phyloP scores from a whole-genome alignment of 2,797 vertebrate genomes.

The Pygocentrus nattereri region DNA sequence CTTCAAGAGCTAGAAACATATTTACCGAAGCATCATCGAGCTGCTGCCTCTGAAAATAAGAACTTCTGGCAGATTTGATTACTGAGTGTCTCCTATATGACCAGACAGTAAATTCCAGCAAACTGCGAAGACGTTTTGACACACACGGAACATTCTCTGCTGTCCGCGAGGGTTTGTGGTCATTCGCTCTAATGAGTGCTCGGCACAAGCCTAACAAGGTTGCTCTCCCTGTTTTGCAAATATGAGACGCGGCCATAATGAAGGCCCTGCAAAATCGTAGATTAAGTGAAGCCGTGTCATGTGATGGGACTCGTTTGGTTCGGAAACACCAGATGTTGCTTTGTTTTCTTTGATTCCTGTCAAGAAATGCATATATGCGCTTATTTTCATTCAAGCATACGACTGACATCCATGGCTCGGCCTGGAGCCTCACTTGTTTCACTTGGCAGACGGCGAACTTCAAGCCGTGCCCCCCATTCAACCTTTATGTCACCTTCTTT shows the following conservation, averaged over 20 bases:
- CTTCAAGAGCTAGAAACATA: slow-evolving; percentile 33
- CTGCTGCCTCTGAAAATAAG: slow-evolving; percentile 44
- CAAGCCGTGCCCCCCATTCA: slow-evolving; percentile 37
- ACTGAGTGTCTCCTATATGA: neutral
- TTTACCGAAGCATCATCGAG: slow-evolving; percentile 37
- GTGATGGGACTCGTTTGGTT: slow-evolving; percentile 87
- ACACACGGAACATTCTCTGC: too few species aligned
- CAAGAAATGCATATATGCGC: slow-evolving; percentile 64
- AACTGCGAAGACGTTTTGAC: neutral
- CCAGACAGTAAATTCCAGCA: neutral
- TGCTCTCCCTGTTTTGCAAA: slow-evolving; percentile 82
- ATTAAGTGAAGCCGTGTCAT: slow-evolving; percentile 86
- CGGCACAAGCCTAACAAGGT: slow-evolving; percentile 79
- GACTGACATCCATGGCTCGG: slow-evolving; percentile 47
- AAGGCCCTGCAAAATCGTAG: slow-evolving; percentile 81
- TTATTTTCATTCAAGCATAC: slow-evolving; percentile 82
- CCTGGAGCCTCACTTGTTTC: slow-evolving; percentile 43
- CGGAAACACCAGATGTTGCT: slow-evolving; percentile 79
- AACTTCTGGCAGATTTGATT: slow-evolving; percentile 22
- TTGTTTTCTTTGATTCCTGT: slow-evolving; percentile 58
- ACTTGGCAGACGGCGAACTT: slow-evolving; percentile 41
- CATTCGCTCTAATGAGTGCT: slow-evolving; percentile 73
- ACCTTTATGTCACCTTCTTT: slow-evolving; percentile 31
- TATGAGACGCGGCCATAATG: slow-evolving; percentile 81
- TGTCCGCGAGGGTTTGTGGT: slow-evolving; percentile 11